phyloP scores from a whole-genome alignment of 2,888 invertebrate genomes.

The Torymus aiolomorphi region DNA sequence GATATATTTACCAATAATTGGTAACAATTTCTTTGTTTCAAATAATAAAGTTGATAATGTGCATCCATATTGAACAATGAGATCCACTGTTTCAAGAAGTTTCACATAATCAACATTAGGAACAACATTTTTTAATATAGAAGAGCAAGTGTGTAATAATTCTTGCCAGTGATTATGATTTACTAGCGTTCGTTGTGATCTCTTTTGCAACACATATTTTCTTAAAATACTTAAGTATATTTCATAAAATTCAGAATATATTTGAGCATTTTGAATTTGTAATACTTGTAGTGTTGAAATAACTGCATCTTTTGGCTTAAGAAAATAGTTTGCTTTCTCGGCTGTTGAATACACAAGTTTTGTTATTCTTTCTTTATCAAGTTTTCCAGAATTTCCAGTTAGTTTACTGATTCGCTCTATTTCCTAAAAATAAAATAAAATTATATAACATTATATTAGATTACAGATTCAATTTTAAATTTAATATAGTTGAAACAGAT shows the following conservation, averaged over 20 bases:
- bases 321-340: conserved; percentile 55
- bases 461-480: no score
- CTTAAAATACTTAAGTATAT: conserved; percentile 79
- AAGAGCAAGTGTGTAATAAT: conserved; percentile 62
- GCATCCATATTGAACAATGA: conserved; percentile 76
- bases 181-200: conserved; percentile 77
- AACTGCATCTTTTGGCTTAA: conserved; percentile 62
- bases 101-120: conserved; percentile 74
- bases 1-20: conserved; percentile 64
- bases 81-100: conserved; percentile 75
- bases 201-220: conserved; percentile 78
- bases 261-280: conserved; percentile 69
- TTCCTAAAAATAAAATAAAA: conserved; percentile 73
- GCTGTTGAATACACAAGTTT: conserved; percentile 59
- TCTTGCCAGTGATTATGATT: conserved; percentile 79
- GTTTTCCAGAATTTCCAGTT: conserved; percentile 74
- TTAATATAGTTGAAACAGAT: no score
- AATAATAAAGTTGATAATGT: conserved; percentile 65
- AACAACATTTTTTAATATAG: conserved; percentile 69
- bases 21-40: conserved; percentile 64
- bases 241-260: conserved; percentile 74
- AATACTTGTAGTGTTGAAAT: conserved; percentile 64
- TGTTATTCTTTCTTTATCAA: conserved; percentile 63
- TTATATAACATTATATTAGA: conserved; percentile 9
- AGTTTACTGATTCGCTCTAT: conserved; percentile 76